phyloP scores from a whole-genome alignment of 2,888 invertebrate species.

The Ametastegia equiseti region DNA sequence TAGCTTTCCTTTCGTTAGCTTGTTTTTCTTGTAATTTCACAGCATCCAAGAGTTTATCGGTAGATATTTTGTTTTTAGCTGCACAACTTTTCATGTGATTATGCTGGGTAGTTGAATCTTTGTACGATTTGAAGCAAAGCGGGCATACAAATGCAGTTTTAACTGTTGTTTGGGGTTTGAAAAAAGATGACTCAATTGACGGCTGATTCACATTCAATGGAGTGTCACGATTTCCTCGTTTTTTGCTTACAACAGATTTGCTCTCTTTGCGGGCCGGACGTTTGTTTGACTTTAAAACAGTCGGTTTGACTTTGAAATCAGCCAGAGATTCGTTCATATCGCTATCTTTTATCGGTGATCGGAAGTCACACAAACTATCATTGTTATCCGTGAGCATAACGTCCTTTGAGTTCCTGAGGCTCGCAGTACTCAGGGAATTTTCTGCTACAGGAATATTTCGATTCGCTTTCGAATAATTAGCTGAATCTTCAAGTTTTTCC shows the following conservation, averaged over 20 bases:
- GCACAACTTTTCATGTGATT: conserved; percentile 75
- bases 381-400: conserved; percentile 52
- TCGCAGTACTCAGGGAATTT: conserved; percentile 15
- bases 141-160: conserved; percentile 68
- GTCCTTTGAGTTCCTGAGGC: background rate
- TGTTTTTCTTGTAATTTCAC: conserved; percentile 74
- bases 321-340: conserved; percentile 19
- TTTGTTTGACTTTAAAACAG: conserved; percentile 7
- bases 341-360: conserved; percentile 60
- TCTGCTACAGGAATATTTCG: background rate
- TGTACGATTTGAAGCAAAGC: conserved; percentile 70
- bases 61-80: conserved; percentile 70
- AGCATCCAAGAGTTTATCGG: conserved; percentile 71
- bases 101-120: conserved; percentile 59
- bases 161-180: conserved; percentile 59
- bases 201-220: conserved; percentile 57
- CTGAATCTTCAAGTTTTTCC: background rate
- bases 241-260: conserved; percentile 10
- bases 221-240: background rate
- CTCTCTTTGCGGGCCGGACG: conserved; percentile 2
- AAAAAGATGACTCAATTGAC: conserved; percentile 67
- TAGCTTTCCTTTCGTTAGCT: conserved; percentile 70
- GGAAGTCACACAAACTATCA: conserved; percentile 69
- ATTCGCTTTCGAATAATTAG: background rate
- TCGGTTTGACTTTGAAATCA: conserved; percentile 29